phyloP scores from a whole-genome alignment of 2,113 vertebrate species.

The Callospermophilus lateralis region DNA sequence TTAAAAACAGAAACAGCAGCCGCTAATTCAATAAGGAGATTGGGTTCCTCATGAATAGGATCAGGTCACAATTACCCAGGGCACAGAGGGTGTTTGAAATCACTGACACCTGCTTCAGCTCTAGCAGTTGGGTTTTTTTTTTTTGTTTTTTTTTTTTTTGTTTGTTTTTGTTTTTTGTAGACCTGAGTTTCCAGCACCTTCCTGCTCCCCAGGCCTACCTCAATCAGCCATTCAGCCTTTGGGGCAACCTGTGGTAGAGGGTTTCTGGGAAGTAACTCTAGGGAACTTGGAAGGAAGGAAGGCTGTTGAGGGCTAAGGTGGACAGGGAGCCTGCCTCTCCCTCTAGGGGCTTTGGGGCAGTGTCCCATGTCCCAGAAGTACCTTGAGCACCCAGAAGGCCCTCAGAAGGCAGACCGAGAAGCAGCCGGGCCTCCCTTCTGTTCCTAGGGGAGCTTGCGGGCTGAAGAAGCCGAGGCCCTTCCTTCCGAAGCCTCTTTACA shows the following conservation, averaged over 20 bases:
- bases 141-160: no score
- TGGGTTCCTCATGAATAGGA: not conserved
- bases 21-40: not conserved
- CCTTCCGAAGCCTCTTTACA: slow-evolving; percentile 59
- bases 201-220: not conserved
- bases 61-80: not conserved
- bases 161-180: not conserved
- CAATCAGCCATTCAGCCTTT: not conserved
- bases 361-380: rapidly evolving
- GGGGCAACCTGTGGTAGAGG: not conserved
- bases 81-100: not conserved
- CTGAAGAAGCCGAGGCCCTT: not conserved
- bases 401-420: not conserved
- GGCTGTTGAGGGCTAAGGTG: rapidly evolving
- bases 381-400: not conserved
- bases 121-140: not conserved
- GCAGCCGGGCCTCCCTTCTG: not conserved
- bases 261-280: not conserved
- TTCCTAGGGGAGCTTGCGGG: not conserved
- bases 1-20: not conserved
- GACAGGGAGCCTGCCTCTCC: not conserved
- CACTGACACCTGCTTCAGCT: not conserved
- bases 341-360: not conserved
- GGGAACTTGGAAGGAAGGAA: not conserved
- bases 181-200: not conserved